Evolutionary conservation across 2,113 vertebrate species (phyloP), one percentile per base, ranked within the genome.

Genomic region (Lampris megalopsis): DNA sequence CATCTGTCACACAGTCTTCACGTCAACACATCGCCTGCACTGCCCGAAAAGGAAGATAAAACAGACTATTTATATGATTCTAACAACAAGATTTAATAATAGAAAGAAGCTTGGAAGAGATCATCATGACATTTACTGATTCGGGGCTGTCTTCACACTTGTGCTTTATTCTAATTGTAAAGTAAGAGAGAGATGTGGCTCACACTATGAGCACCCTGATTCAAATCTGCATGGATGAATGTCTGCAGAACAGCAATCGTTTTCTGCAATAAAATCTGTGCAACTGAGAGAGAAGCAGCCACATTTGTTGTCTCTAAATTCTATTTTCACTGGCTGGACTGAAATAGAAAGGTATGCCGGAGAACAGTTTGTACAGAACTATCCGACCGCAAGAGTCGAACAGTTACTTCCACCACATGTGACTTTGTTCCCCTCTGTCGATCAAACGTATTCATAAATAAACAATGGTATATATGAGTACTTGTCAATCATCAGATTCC

Each of bases 361-460:
- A 68, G 82, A 84, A 80, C 52, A n/a, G 53, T 74, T 71, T 68
- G 69, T 70, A 36, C 68, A 52, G n/a, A 66, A 47, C 37, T 52
- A 62, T 47, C 43, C 38, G 38, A 48, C 9, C 37, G 6, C 2
- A 35, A 11, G 45, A 65, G 73, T 65, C 79, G 40, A 62, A 40
- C 9, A 62, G 68, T 53, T 54, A 42, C 57, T 37, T 75, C 10
- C 35, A 53, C 3, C 36, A 52, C 45, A 43, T 66, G 9, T 71
- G 67, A 80, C 24, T 24, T 74, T 69, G 71, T 88, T 86, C 78
- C 69, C 50, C 58, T 24, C 24, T 64, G 77, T 76, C 84, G 79
- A 63, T 89, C 81, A 82, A 48, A 83, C 3, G 2, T 6, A 45
- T 65, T 71, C 68, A 66, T 70, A 81, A 80, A 81, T 79, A 77